These are phyloP conservation scores for Neopipo cinnamomea DNA, from an alignment of 2,113 vertebrate species.

Conservation along the genomic window DNA sequence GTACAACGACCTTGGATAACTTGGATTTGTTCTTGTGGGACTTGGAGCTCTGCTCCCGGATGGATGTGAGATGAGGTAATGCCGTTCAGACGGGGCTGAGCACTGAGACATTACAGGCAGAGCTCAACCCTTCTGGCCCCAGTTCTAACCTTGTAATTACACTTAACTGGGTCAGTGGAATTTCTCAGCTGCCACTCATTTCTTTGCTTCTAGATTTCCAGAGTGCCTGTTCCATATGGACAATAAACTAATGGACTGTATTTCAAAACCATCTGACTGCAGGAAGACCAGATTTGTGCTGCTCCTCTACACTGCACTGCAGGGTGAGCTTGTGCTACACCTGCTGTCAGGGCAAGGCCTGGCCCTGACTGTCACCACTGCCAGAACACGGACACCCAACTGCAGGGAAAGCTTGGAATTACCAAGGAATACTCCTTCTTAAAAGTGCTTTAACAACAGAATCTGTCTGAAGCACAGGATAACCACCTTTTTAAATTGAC, in stretches of 20 bases:
- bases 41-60: slow-evolving; percentile 44
- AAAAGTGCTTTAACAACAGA: background rate
- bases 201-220: background rate
- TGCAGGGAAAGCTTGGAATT: background rate
- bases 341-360: background rate
- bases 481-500: background rate
- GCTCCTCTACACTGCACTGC: background rate
- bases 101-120: background rate
- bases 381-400: background rate
- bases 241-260: background rate
- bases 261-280: background rate
- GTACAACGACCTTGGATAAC: slow-evolving; percentile 40
- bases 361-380: background rate
- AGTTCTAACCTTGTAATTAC: slow-evolving; percentile 8
- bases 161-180: slow-evolving; percentile 45
- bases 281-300: background rate
- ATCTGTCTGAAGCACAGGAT: background rate
- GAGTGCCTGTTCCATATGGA: background rate
- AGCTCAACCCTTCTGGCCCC: slow-evolving; percentile 13
- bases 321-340: background rate
- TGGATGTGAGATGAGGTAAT: slow-evolving; percentile 57
- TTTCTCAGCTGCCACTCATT: slow-evolving; percentile 26
- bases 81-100: slow-evolving; percentile 17
- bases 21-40: slow-evolving; percentile 27
- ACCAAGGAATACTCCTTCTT: background rate